Base-by-base conservation (phyloP, 2,113 vertebrate species). In the Dryoscopus gambensis region DNA sequence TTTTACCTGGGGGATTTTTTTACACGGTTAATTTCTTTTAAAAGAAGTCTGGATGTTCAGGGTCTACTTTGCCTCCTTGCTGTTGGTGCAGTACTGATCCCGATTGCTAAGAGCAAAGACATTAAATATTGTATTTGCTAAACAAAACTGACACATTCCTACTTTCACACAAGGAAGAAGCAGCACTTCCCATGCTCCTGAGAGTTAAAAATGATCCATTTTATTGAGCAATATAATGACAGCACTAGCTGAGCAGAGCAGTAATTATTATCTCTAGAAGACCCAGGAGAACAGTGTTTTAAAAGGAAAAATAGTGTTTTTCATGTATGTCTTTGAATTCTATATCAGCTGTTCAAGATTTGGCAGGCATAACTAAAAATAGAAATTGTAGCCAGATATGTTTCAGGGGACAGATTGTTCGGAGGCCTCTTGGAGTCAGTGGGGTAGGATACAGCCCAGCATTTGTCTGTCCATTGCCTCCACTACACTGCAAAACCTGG, bases 151-250 rank as follows among this genome's bases (percentile, higher is more conserved):
- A 98, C 98, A 98, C 91, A 73, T 95, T 97, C 74, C 73, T 95
- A 84, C 96, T 97, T 96, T 96, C 95, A 81, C 64, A 88, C 91
- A 87, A 97, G 95, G 90, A 97, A 96, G 91, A 84, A 93, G 89
- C 11, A 15, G 84, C 92, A 84, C 95, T 98, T 95, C 95, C 24
- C 84, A 94, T 97, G 88, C 97, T 96, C 96, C 52, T 62, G 96
- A 96, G 98, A 96, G 89, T 96, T 97, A 85, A 88, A 73, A 96
- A 97, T 95, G 95, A 97, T 98, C 98, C 88, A 97, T 98, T 98
- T 98, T 98, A 98, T 98, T 97, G 98, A 98, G 96, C 71, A 65
- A 62, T 67, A 83, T 97, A 97, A 98, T 97, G 98, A 98, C 95
- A 97, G 96, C 50, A 49, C 84, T 53, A 74, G 97, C 95, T 96